Percentiles rank a stretch among this genome's conserved stretches.
These are phyloP conservation scores for Harlomillsia oculata DNA, from an alignment of 1,140 invertebrate species.

Conservation along the genomic window DNA sequence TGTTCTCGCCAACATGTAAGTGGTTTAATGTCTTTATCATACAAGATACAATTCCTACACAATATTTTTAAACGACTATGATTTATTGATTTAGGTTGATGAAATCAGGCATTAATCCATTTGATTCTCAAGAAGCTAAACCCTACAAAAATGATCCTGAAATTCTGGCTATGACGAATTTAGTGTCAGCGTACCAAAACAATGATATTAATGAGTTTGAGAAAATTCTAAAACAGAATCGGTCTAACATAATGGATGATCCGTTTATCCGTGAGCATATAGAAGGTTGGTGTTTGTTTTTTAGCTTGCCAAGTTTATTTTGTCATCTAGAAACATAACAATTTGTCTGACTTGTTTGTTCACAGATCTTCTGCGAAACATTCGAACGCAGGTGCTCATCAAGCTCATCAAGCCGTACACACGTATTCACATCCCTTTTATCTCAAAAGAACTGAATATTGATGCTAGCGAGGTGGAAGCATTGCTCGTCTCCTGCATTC, in stretches of 20 bases:
- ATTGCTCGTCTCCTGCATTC: conserved; percentile 94
- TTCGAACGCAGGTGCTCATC: conserved; percentile 94
- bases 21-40: background rate
- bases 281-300: conserved; percentile 54
- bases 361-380: conserved; percentile 85
- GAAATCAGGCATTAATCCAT: conserved; percentile 99
- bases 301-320: background rate
- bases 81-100: conserved; percentile 66
- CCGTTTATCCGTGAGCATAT: conserved; percentile 99
- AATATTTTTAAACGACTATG: conserved; percentile 38
- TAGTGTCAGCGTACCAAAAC: conserved; percentile 97
- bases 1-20: conserved; percentile 92
- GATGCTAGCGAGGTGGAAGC: conserved; percentile 92
- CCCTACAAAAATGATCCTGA: conserved; percentile 99
- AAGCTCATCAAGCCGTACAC: conserved; percentile 98
- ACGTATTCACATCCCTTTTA: conserved; percentile 94
- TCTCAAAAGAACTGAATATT: conserved; percentile 95
- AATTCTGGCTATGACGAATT: conserved; percentile 98
- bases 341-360: conserved; percentile 30
- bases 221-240: conserved; percentile 86
- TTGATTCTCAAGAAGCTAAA: conserved; percentile 99
- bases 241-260: conserved; percentile 97
- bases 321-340: too few species aligned
- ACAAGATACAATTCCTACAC: background rate
- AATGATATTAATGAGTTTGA: conserved; percentile 99